A percentile compares a stretch with the other conserved stretches of the same genome.
phyloP scores from a whole-genome alignment of 2,797 vertebrate species.

The Chromobotia macracanthus region DNA sequence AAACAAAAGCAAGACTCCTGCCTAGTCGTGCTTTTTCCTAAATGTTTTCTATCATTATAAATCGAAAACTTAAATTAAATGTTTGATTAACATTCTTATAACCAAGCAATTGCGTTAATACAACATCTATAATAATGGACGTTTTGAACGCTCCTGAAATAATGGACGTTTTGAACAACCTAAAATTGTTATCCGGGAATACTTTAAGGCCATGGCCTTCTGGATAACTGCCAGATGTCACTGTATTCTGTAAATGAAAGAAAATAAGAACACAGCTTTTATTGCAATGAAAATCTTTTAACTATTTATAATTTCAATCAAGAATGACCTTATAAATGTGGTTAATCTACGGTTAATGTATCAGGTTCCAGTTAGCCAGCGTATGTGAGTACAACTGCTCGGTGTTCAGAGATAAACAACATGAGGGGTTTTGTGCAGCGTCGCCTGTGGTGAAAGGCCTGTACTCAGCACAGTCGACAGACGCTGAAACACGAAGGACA shows the following conservation, averaged over 20 bases:
- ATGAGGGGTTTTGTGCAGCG: slow-evolving; percentile 32
- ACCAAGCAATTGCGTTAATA: too few species aligned
- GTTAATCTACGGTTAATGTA: slow-evolving; percentile 18
- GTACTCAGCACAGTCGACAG: slow-evolving; percentile 44
- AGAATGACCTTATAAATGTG: too few species aligned
- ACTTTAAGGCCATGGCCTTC: neutral
- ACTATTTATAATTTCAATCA: neutral
- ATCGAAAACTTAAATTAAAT: too few species aligned
- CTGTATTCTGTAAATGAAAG: neutral
- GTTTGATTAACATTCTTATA: too few species aligned
- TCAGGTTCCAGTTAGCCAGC: neutral
- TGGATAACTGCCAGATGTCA: neutral
- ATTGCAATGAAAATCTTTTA: neutral
- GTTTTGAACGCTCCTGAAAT: too few species aligned
- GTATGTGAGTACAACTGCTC: slow-evolving; percentile 3
- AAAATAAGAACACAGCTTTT: neutral
- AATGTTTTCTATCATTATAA: too few species aligned
- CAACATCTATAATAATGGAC: too few species aligned
- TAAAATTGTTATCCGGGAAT: too few species aligned
- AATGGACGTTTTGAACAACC: too few species aligned
- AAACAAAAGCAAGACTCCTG: neutral
- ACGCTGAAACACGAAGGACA: slow-evolving; percentile 50
- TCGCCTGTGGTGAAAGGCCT: slow-evolving; percentile 51
- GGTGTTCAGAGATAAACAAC: slow-evolving; percentile 43
- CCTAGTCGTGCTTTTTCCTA: neutral